phyloP scores from a whole-genome alignment of 1,140 invertebrate species.

The Kradibia gibbosae region DNA sequence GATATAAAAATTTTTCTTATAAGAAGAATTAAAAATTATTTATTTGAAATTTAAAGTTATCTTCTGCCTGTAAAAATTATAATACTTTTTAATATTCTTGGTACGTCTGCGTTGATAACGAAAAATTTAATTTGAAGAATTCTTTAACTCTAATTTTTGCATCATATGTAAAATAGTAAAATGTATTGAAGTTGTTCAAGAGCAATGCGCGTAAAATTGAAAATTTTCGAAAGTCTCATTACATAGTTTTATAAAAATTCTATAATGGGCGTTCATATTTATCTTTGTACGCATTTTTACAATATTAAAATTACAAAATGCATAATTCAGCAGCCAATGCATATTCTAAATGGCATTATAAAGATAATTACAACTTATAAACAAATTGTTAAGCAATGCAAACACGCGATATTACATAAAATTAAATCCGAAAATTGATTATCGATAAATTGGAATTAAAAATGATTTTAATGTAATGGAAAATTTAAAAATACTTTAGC shows the following conservation, averaged over 20 bases:
- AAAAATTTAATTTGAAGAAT: too few relatives aligned
- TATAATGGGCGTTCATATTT: not conserved
- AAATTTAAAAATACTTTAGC: not conserved
- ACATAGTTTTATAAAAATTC: not conserved
- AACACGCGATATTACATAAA: not conserved
- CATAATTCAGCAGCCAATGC: not conserved
- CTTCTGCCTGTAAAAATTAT: too few relatives aligned
- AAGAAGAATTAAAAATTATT: too few relatives aligned
- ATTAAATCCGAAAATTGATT: not conserved
- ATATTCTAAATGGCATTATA: not conserved
- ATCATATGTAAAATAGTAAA: too few relatives aligned
- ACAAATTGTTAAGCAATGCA: not conserved
- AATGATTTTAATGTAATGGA: not conserved
- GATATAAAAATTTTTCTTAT: too few relatives aligned
- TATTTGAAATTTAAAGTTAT: too few relatives aligned
- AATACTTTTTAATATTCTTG: too few relatives aligned
- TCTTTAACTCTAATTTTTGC: too few relatives aligned
- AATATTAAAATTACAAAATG: not conserved
- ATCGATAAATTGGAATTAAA: not conserved
- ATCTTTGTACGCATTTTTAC: not conserved
- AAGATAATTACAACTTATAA: not conserved
- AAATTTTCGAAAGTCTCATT: slow-evolving; percentile 15
- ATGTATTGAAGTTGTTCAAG: too few relatives aligned
- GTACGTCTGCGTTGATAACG: too few relatives aligned
- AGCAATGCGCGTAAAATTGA: not conserved